Evolutionary conservation across 2,888 invertebrate species (phyloP).

Genomic region (Aleiodes testaceus): DNA sequence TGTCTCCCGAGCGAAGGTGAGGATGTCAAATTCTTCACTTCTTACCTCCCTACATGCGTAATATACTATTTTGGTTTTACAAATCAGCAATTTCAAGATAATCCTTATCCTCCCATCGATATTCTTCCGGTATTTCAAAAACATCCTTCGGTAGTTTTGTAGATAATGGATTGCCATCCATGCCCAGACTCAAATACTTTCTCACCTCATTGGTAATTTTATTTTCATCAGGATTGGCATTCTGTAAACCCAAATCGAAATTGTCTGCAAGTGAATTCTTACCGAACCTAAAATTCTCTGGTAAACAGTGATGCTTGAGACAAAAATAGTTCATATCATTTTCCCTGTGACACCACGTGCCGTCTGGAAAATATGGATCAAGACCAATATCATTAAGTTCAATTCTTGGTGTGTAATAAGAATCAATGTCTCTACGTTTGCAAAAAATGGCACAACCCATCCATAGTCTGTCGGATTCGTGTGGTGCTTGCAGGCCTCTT

Average conservation of each 20-base stretch:
- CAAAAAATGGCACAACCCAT: conserved; percentile 88
- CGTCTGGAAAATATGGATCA: conserved; percentile 83
- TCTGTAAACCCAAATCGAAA: conserved; percentile 75
- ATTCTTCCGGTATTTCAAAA: conserved; percentile 74
- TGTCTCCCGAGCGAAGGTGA: too few relatives aligned
- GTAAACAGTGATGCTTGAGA: conserved; percentile 83
- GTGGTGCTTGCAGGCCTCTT: conserved; percentile 83
- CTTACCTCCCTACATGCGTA: too few relatives aligned
- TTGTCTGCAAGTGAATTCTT: conserved; percentile 58
- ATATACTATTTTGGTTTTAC: too few relatives aligned
- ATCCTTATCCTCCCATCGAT: conserved; percentile 79
- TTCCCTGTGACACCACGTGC: conserved; percentile 85
- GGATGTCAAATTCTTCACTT: too few relatives aligned
- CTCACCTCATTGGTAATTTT: conserved; percentile 75
- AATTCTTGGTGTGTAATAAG: conserved; percentile 84
- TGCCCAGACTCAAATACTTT: conserved; percentile 78
- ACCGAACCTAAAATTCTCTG: conserved; percentile 73
- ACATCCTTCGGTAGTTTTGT: conserved; percentile 76
- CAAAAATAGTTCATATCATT: conserved; percentile 81
- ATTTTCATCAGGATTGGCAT: conserved; percentile 76
- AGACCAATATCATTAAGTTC: conserved; percentile 84
- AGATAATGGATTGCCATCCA: conserved; percentile 77
- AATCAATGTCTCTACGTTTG: conserved; percentile 78
- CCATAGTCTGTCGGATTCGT: conserved; percentile 83
- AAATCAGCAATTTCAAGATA: conserved; percentile 77